Percentiles rank a stretch among this genome's conserved stretches.
Evolutionary conservation across 2,797 vertebrate species (phyloP).

Genomic region (Pseudocheirus occidentalis): DNA sequence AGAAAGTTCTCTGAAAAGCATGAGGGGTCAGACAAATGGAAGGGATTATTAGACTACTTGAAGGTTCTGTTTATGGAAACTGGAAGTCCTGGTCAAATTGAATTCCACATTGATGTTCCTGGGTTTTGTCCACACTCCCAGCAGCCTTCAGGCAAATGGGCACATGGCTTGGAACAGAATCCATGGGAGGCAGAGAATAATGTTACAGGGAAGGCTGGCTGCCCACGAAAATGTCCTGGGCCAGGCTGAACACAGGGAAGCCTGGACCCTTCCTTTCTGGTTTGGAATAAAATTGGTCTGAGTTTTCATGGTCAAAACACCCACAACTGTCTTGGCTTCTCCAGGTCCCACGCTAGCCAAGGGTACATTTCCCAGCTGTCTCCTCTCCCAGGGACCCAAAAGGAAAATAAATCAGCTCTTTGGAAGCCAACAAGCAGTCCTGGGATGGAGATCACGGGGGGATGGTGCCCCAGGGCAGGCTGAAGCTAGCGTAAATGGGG

Average conservation of each 20-base stretch:
- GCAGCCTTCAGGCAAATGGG: background rate
- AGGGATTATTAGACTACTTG: background rate
- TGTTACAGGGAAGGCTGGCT: background rate
- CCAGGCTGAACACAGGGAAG: background rate
- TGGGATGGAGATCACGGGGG: background rate
- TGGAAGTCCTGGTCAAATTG: constrained; percentile 1
- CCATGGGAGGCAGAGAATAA: background rate
- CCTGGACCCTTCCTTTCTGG: constrained; percentile 8
- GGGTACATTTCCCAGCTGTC: constrained; percentile 5
- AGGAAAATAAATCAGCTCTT: background rate
- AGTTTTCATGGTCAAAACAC: constrained; percentile 4
- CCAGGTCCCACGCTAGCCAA: background rate
- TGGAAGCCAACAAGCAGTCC: background rate
- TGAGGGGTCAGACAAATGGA: background rate
- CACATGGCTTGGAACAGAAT: background rate
- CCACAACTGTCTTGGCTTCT: constrained; percentile 2
- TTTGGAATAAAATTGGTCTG: background rate
- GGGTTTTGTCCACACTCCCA: constrained; percentile 3
- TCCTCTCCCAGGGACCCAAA: background rate
- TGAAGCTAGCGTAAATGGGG: background rate
- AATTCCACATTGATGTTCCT: constrained; percentile 6
- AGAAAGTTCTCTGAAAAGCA: background rate
- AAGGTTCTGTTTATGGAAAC: constrained; percentile 4
- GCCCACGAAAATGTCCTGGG: constrained; percentile 4
- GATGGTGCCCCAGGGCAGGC: background rate